Evolutionary conservation across 2,888 invertebrate genomes (phyloP).

Genomic region (Antheraea assamensis): DNA sequence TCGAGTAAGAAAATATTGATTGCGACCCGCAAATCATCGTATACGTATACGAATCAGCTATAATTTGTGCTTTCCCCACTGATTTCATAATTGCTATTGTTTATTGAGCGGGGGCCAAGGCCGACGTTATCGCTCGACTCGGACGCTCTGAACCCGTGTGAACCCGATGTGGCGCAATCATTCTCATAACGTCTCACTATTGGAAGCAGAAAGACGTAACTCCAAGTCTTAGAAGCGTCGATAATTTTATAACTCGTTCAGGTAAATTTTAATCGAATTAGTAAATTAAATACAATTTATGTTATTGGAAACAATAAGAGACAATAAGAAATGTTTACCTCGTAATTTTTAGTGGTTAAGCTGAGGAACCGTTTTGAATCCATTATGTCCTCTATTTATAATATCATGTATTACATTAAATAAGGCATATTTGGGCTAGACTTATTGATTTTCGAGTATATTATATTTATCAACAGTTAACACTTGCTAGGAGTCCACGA

Average conservation of each 20-base stretch:
- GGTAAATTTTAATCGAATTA: background rate
- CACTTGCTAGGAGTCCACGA: no score
- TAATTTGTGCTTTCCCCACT: conserved; percentile 42
- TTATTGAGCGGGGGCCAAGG: conserved; percentile 68
- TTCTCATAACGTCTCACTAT: conserved; percentile 24
- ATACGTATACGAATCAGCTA: conserved; percentile 19
- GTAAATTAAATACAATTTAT: background rate
- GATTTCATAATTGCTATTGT: conserved; percentile 64
- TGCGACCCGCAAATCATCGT: conserved; percentile 27
- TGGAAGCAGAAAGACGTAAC: conserved; percentile 11
- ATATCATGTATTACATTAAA: no score
- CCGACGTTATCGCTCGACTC: conserved; percentile 50
- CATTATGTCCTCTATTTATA: background rate
- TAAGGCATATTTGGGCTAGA: no score
- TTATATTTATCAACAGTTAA: no score
- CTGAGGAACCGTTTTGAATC: background rate
- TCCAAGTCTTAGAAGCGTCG: background rate
- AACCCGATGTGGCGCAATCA: conserved; percentile 36
- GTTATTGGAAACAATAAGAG: background rate
- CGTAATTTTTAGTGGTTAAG: background rate
- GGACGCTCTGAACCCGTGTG: conserved; percentile 53
- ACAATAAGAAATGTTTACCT: background rate
- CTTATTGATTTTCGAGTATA: no score
- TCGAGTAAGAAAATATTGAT: conserved; percentile 21
- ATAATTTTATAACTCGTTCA: background rate